Evolutionary conservation across 2,113 vertebrate species (phyloP).

Genomic region (Alligator sinensis): DNA sequence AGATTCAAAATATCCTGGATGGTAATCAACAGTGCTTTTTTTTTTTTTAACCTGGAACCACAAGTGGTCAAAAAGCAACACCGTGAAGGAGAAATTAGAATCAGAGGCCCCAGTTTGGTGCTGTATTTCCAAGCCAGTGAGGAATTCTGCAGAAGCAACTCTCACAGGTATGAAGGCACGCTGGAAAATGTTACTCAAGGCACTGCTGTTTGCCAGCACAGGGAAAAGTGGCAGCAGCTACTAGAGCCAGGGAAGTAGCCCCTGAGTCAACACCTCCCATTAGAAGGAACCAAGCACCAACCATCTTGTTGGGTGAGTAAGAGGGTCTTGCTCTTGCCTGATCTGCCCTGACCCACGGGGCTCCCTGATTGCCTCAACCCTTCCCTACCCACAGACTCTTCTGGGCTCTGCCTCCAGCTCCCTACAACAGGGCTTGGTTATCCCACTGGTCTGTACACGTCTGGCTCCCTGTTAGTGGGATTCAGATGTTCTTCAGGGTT

Average conservation of each 20-base stretch:
- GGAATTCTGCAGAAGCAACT: not conserved
- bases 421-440: too few relatives aligned
- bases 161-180: not conserved
- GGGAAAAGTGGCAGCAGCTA: not conserved
- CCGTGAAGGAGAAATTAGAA: not conserved
- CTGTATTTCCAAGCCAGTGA: not conserved
- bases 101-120: not conserved
- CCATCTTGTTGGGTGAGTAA: not conserved
- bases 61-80: not conserved
- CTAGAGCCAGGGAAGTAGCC: not conserved
- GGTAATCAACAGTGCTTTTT: not conserved
- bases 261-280: accelerated
- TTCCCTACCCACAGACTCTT: not conserved
- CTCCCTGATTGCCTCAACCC: not conserved
- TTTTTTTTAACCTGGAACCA: too few relatives aligned
- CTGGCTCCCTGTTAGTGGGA: not conserved
- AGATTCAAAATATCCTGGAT: not conserved
- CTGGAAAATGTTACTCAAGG: not conserved
- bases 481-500: not conserved
- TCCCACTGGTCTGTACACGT: too few relatives aligned
- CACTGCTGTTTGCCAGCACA: not conserved
- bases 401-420: not conserved
- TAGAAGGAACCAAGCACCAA: not conserved
- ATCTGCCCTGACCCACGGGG: accelerated
- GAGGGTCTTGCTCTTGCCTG: not conserved